Evolutionary conservation across 2,888 invertebrate genomes (phyloP).

Genomic region (Palloptera scutellata): DNA sequence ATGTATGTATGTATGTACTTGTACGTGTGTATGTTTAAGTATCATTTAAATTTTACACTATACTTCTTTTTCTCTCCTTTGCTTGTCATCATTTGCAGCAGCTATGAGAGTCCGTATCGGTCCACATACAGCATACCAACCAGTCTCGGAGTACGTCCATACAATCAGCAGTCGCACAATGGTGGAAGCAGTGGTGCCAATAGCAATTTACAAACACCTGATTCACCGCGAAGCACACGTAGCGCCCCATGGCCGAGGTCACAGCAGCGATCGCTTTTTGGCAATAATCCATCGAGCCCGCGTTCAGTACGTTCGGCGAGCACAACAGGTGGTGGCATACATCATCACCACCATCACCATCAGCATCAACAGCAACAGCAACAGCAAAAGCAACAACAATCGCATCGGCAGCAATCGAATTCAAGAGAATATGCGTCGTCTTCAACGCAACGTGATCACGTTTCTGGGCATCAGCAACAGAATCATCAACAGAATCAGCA

Average conservation of each 20-base stretch:
- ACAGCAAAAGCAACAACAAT: constrained; percentile 47
- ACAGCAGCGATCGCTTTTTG: constrained; percentile 79
- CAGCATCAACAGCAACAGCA: constrained; percentile 52
- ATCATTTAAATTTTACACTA: constrained; percentile 1
- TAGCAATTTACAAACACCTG: constrained; percentile 65
- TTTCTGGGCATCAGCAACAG: constrained; percentile 44
- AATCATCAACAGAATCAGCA: constrained; percentile 55
- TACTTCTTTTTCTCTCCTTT: neutral
- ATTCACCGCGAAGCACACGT: constrained; percentile 82
- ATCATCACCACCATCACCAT: constrained; percentile 54
- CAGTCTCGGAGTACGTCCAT: constrained; percentile 62
- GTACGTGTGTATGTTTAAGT: neutral
- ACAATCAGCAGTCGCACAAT: constrained; percentile 51
- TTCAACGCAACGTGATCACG: constrained; percentile 64
- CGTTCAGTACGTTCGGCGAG: constrained; percentile 80
- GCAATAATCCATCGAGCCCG: constrained; percentile 79
- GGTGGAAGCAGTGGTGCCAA: constrained; percentile 42
- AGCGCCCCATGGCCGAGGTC: constrained; percentile 83
- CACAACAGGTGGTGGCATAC: constrained; percentile 52
- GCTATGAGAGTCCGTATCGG: constrained; percentile 66
- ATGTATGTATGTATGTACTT: neutral
- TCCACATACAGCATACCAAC: constrained; percentile 67
- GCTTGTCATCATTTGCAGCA: constrained; percentile 45
- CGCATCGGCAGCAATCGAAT: constrained; percentile 41
- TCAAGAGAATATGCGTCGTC: constrained; percentile 33